Base-by-base conservation (phyloP, 2,797 vertebrate genomes). In the Taeniopygia guttata region DNA sequence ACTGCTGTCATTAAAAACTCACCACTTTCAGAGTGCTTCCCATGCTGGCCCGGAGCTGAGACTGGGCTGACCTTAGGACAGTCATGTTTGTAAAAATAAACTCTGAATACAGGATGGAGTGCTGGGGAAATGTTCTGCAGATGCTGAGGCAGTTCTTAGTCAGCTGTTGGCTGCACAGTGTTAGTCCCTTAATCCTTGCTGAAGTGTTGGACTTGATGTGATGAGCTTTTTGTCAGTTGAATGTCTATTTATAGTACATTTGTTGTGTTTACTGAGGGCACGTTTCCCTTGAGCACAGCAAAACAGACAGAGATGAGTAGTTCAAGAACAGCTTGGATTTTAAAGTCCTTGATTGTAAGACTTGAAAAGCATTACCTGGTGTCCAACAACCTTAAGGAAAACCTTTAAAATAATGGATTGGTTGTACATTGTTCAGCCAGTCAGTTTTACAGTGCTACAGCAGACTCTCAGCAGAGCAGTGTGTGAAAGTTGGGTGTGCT, bases 81-180 rank as follows among this genome's bases (percentile, higher is more conserved):
- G 74, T 85, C 75, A 52, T 52, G 59, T 58, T 45, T 93, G 80
- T 96, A 96, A 97, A 97, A 97, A 97, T 96, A 97, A 97, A 95
- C 68, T 52, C 87, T 80, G 87, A 96, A 38, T 86, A 45, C 84
- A 91, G 84, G 74, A 81, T 79, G 69, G 73, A 91, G 75, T 64
- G 76, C 83, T 97, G 81, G 80, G 91, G 89, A 72, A 60, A 49
- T 68, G 90, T 27, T 87, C 54, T 94, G 88, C 82, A 87, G 86
- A 73, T 76, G 78, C 38, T 84, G 84, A 92, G 87, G 11, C 66
- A 36, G 55, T 69, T 87, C 75, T 58, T 56, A 84, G 78, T 90
- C 93, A 96, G 85, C 79, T 97, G 80, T 92, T 97, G 78, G 78
- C 89, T 96, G 94, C 54, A 9, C 74, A 69, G 75, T 70, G 87